These are phyloP conservation scores for Rhynchonycteris naso DNA, from an alignment of 2,797 vertebrate species.

Conservation along the genomic window DNA sequence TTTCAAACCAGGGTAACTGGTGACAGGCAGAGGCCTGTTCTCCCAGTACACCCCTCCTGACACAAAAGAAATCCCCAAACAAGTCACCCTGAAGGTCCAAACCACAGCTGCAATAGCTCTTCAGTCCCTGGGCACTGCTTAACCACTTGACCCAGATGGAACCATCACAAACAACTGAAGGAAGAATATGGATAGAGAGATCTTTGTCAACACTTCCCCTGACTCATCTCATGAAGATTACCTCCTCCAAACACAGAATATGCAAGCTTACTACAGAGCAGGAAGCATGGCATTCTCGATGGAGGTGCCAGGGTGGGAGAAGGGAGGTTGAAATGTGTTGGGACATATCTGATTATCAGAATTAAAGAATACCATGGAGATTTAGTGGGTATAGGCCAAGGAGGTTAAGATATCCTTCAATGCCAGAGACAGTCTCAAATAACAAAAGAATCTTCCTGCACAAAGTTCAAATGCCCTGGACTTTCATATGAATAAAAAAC, in stretches of 20 bases:
- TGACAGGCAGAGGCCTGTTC: neutral
- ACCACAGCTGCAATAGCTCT: fast-evolving
- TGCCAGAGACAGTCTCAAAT: fast-evolving
- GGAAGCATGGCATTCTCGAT: neutral
- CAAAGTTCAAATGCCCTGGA: neutral
- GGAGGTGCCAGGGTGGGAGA: neutral
- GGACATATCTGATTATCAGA: fast-evolving
- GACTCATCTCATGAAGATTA: neutral
- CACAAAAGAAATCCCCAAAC: neutral
- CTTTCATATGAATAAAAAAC: neutral
- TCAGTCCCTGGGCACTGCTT: fast-evolving
- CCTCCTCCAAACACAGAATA: neutral
- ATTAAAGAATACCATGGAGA: no score
- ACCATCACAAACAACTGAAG: fast-evolving
- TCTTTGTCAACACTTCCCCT: neutral
- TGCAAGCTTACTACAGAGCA: fast-evolving
- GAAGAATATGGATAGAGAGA: neutral
- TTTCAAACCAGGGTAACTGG: no score
- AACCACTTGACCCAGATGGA: fast-evolving
- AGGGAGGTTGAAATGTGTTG: neutral
- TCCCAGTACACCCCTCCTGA: neutral
- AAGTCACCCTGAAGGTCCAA: fast-evolving
- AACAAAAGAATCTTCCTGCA: neutral
- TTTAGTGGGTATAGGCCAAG: no score
- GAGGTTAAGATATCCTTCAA: neutral